Base-by-base conservation (phyloP, 1,140 invertebrate genomes). In the Macrosteles quadrilineatus region DNA sequence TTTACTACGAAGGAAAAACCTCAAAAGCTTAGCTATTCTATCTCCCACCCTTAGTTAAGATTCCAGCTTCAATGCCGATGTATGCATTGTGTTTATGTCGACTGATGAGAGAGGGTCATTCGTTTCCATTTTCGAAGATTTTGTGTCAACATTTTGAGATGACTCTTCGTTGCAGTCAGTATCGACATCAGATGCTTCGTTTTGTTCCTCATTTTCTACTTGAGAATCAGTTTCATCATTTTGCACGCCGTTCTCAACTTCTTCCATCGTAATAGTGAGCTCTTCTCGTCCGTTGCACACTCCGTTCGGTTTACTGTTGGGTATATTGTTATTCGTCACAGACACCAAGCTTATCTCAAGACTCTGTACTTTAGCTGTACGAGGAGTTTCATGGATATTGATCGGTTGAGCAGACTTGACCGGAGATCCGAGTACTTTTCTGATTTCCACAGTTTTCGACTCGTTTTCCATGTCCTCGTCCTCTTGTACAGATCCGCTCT, bases 341-440 rank as follows among this genome's bases (percentile, higher is more conserved):
- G 47, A 23, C 17, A 50, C 21, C 47, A 50, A 50, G n/a, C 47
- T 50, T n/a, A 50, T 23, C n/a, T 50, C 47, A 19, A 50, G 47
- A 50, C 47, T 50, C 17, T 50, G 17, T 50, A 19, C 21, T 23
- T 50, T 50, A n/a, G 47, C 17, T 50, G 17, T 50, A 23, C 47
- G 17, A 50, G 47, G 17, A 6, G 3, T 23, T 50, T 19, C 47
- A 50, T 6, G 6, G 17, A 50, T 50, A 19, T 50, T n/a, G n/a
- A n/a, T 50, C 47, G 4, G 47, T 23, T 23, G 17, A n/a, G 3
- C 55, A 59, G 55, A 59, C 27, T 59, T 59, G 4, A 59, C 23
- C 25, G 55, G 55, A n/a, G 55, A 59, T 59, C 55, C 55, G 11
- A 59, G 55, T 11, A 25, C 55, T 64, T 64, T 43, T 19, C 30